These are phyloP conservation scores for Wasmannia auropunctata DNA, from an alignment of 1,140 invertebrate genomes.

Conservation along the genomic window DNA sequence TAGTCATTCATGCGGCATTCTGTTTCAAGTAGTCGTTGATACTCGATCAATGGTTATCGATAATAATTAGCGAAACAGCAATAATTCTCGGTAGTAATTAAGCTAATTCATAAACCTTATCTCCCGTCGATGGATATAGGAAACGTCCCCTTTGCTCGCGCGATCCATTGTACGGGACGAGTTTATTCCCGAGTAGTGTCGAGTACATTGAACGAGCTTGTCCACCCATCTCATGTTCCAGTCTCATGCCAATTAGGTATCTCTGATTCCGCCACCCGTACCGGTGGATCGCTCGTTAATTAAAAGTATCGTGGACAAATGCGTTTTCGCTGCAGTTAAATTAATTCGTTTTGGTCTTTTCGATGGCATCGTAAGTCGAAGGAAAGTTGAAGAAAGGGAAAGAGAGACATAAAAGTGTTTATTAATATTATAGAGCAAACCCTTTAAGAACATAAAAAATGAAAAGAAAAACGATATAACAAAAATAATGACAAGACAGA, in stretches of 20 bases:
- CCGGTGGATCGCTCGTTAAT: conserved; percentile 49
- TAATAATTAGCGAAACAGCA: conserved; percentile 38
- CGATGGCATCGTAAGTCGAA: not conserved
- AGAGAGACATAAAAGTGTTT: not conserved
- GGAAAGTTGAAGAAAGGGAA: not conserved
- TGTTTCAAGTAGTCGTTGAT: not conserved
- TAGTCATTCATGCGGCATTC: not conserved
- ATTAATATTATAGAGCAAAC: too few species aligned
- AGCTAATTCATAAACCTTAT: conserved; percentile 22
- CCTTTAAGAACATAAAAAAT: too few species aligned
- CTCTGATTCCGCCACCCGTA: conserved; percentile 21
- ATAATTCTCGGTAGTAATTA: conserved; percentile 41
- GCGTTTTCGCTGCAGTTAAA: conserved; percentile 59
- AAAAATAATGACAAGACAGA: too few species aligned
- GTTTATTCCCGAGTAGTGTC: conserved; percentile 39
- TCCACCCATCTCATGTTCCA: conserved; percentile 43
- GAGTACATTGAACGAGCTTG: conserved; percentile 25
- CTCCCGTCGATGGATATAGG: conserved; percentile 14
- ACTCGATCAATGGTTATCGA: not conserved
- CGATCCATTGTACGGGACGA: conserved; percentile 27
- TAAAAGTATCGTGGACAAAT: conserved; percentile 66
- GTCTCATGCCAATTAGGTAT: conserved; percentile 61
- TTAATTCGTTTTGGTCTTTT: conserved; percentile 35
- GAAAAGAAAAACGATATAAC: too few species aligned
- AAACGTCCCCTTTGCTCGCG: conserved; percentile 30